Evolutionary conservation across 1,140 invertebrate genomes (phyloP).

Genomic region (Zeugodacus cucurbitae): DNA sequence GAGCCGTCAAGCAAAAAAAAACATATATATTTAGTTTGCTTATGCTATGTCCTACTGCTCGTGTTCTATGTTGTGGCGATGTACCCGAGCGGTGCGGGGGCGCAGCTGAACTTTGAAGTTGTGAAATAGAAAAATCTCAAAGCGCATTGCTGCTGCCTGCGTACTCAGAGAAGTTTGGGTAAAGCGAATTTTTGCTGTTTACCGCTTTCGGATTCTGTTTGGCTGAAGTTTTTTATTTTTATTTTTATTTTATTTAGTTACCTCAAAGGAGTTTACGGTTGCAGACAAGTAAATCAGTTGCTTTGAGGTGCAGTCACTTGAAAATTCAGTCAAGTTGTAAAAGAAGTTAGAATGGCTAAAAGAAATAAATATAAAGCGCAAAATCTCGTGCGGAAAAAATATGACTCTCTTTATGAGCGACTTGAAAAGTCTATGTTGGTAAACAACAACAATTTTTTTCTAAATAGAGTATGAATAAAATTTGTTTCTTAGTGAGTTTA

Average conservation of each 20-base stretch:
- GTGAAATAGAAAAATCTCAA: neutral
- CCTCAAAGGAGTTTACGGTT: neutral
- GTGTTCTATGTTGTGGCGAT: neutral
- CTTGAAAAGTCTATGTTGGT: no score
- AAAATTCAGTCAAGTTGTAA: neutral
- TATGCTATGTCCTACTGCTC: neutral
- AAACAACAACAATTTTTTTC: no score
- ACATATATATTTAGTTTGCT: neutral
- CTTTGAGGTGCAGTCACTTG: neutral
- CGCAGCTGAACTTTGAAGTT: conserved; percentile 6
- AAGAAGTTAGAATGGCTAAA: neutral
- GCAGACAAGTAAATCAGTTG: neutral
- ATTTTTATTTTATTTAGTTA: neutral
- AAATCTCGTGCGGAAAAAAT: neutral
- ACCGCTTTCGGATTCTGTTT: neutral
- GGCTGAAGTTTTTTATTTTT: neutral
- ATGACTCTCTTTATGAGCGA: neutral
- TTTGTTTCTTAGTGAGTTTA: no score
- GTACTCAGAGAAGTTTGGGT: neutral
- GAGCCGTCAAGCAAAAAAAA: neutral
- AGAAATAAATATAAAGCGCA: neutral
- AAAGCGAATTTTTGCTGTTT: neutral
- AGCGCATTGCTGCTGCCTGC: neutral
- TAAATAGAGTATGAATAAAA: no score
- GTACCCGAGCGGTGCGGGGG: neutral